Evolutionary conservation across 2,888 invertebrate genomes (phyloP).

Genomic region (Epicampocera succincta): DNA sequence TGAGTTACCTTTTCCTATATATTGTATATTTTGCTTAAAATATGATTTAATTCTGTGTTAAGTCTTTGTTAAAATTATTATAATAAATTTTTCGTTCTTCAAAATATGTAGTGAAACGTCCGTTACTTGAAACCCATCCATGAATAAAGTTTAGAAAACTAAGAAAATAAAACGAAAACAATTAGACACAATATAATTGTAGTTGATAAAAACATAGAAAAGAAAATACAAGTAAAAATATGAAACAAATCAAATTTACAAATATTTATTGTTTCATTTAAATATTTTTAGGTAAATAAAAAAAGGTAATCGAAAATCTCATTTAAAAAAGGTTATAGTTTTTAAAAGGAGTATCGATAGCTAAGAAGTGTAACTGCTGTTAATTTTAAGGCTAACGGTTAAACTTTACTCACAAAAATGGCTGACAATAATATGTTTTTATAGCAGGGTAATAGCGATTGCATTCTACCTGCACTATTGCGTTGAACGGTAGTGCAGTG

Average conservation of each 20-base stretch:
- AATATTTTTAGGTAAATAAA: too few species aligned
- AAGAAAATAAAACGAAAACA: slow-evolving; percentile 33
- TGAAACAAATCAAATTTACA: slow-evolving; percentile 14
- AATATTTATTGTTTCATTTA: slow-evolving; percentile 10
- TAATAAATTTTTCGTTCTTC: slow-evolving; percentile 9
- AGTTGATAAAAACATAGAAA: slow-evolving; percentile 52
- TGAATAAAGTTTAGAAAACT: slow-evolving; percentile 68
- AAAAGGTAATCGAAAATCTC: too few species aligned
- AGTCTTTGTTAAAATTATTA: slow-evolving; percentile 35
- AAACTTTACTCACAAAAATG: neutral
- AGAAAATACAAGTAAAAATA: slow-evolving; percentile 40
- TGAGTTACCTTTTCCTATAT: neutral
- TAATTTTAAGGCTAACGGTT: neutral
- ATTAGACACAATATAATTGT: slow-evolving; percentile 69
- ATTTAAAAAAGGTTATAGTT: too few species aligned
- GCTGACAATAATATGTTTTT: too few species aligned
- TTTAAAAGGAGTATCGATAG: too few species aligned
- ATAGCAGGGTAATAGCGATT: too few species aligned
- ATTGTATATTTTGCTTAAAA: neutral
- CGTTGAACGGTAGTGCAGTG: too few species aligned
- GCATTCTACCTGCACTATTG: too few species aligned
- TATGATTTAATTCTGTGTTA: slow-evolving; percentile 3
- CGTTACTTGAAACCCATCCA: slow-evolving; percentile 76
- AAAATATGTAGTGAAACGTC: slow-evolving; percentile 74
- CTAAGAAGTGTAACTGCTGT: neutral